phyloP scores from a whole-genome alignment of 2,113 vertebrate species.

The Coracopsis vasa region DNA sequence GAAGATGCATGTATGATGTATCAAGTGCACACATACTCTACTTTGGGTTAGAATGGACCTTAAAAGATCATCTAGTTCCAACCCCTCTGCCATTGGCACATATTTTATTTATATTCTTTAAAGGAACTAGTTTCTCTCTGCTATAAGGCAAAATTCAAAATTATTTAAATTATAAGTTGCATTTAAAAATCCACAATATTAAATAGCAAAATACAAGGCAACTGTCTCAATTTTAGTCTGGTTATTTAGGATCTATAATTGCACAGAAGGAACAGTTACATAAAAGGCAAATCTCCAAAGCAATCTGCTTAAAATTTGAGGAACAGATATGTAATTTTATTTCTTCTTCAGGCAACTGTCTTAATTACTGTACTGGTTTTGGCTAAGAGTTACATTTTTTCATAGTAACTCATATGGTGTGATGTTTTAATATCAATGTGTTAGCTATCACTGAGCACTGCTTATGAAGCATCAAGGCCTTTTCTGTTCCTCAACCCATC shows the following conservation, averaged over 20 bases:
- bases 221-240: background rate
- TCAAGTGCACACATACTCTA: rapidly evolving
- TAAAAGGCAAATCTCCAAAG: background rate
- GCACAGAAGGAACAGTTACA: background rate
- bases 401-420: background rate
- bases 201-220: background rate
- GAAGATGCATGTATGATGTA: background rate
- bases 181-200: background rate
- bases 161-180: background rate
- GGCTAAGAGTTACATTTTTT: background rate
- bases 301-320: background rate
- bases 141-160: background rate
- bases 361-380: background rate
- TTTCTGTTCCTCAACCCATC: background rate
- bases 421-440: background rate
- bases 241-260: background rate
- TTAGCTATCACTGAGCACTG: background rate
- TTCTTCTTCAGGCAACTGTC: background rate
- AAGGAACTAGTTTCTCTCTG: background rate
- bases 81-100: background rate
- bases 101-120: background rate
- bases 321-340: background rate
- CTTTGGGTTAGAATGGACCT: background rate
- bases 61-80: background rate
- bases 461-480: background rate